A percentile compares a stretch with the other conserved stretches of the same genome.
Evolutionary conservation across 2,888 invertebrate species (phyloP).

Genomic region (Leptinotarsa juncta): DNA sequence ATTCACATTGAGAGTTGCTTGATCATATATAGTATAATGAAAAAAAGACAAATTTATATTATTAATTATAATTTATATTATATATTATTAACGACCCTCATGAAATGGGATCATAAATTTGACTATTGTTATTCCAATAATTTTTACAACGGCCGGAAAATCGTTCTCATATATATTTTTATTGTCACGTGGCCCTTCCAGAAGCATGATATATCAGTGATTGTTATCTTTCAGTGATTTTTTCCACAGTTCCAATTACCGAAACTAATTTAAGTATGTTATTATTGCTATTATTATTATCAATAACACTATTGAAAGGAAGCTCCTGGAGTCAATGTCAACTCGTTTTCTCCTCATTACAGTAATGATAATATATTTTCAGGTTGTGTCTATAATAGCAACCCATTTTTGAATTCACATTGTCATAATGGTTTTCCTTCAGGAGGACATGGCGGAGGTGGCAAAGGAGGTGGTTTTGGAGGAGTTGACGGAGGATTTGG

Average conservation of each 20-base stretch:
- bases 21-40: too few species aligned
- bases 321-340: conserved; percentile 14
- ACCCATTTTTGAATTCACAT: conserved; percentile 41
- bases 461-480: conserved; percentile 41
- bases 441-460: conserved; percentile 32
- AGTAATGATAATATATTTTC: conserved; percentile 27
- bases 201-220: too few species aligned
- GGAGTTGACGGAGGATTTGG: conserved; percentile 32
- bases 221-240: too few species aligned
- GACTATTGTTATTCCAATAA: not conserved
- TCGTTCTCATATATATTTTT: not conserved
- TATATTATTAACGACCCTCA: too few species aligned
- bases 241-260: too few species aligned
- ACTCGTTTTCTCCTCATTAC: not conserved
- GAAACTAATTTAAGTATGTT: too few species aligned
- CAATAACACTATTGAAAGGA: not conserved
- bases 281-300: too few species aligned
- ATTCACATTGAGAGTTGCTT: too few species aligned
- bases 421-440: conserved; percentile 38
- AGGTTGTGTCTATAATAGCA: conserved; percentile 39
- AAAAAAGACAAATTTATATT: too few species aligned
- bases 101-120: not conserved
- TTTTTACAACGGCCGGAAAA: not conserved
- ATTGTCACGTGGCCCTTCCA: too few species aligned
- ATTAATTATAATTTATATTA: too few species aligned